phyloP scores from a whole-genome alignment of 2,113 vertebrate species.

The Burhinus bistriatus region DNA sequence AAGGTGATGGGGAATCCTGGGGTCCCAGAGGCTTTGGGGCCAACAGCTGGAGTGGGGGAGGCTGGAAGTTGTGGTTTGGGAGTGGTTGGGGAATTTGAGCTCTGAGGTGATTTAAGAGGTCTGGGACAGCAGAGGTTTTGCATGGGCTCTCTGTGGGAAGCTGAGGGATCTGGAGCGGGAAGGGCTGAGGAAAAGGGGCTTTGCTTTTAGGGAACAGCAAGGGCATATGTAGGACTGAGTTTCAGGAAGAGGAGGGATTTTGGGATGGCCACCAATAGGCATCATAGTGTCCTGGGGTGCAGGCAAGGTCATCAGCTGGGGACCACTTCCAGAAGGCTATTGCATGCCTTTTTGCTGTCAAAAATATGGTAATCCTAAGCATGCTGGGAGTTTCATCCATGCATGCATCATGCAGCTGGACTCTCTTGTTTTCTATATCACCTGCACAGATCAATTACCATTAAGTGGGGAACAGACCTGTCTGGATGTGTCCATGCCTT shows the following conservation, averaged over 20 bases:
- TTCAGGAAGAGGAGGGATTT: neutral
- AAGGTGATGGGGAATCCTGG: neutral
- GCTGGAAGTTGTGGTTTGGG: neutral
- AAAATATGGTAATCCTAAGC: neutral
- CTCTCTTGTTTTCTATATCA: neutral
- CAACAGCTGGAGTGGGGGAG: neutral
- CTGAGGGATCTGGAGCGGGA: neutral
- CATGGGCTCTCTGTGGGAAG: neutral
- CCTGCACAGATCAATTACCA: neutral
- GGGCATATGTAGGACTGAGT: neutral
- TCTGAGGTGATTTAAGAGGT: neutral
- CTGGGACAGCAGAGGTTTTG: neutral
- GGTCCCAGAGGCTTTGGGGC: neutral
- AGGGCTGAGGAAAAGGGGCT: neutral
- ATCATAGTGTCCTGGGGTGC: neutral
- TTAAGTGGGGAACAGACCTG: neutral
- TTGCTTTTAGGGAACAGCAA: neutral
- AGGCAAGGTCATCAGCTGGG: neutral
- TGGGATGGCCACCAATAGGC: neutral
- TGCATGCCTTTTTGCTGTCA: neutral
- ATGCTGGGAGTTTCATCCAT: neutral
- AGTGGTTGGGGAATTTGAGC: neutral
- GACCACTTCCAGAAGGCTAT: neutral
- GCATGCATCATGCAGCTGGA: neutral
- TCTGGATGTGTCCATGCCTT: neutral